phyloP scores from a whole-genome alignment of 2,113 vertebrate genomes.

The Cheilinus undulatus region DNA sequence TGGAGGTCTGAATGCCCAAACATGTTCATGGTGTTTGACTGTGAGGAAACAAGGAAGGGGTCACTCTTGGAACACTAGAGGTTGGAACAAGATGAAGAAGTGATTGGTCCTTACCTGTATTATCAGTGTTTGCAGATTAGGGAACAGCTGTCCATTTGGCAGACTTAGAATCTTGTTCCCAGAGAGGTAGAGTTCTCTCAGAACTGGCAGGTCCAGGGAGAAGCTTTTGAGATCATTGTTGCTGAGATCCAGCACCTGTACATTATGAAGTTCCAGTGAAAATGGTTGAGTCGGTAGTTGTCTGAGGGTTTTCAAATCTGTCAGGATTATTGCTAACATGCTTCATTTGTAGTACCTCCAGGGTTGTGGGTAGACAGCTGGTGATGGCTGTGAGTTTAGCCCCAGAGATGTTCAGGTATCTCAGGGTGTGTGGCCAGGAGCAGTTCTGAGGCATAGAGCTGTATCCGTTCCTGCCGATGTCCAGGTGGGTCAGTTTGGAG shows the following conservation, averaged over 20 bases:
- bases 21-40: slow-evolving; percentile 83
- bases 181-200: slow-evolving; percentile 88
- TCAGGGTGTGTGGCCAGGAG: slow-evolving; percentile 85
- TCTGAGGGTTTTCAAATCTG: too few relatives aligned
- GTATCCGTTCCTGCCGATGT: slow-evolving; percentile 87
- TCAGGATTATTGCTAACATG: background rate
- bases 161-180: slow-evolving; percentile 87
- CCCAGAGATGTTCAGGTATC: slow-evolving; percentile 87
- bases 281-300: too few relatives aligned
- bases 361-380: slow-evolving; percentile 79
- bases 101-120: slow-evolving; percentile 65
- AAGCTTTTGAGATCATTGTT: slow-evolving; percentile 85
- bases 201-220: slow-evolving; percentile 71
- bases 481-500: slow-evolving; percentile 81
- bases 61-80: background rate
- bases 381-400: slow-evolving; percentile 80
- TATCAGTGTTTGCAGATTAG: slow-evolving; percentile 78
- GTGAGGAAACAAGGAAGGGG: slow-evolving; percentile 9
- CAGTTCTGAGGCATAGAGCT: slow-evolving; percentile 81
- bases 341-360: slow-evolving; percentile 55
- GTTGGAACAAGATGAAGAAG: background rate
- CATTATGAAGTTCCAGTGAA: background rate
- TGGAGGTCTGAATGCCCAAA: slow-evolving; percentile 81
- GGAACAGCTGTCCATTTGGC: slow-evolving; percentile 76
- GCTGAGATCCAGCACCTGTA: slow-evolving; percentile 88